phyloP scores from a whole-genome alignment of 2,888 invertebrate genomes.

The Limnephilus auricula region DNA sequence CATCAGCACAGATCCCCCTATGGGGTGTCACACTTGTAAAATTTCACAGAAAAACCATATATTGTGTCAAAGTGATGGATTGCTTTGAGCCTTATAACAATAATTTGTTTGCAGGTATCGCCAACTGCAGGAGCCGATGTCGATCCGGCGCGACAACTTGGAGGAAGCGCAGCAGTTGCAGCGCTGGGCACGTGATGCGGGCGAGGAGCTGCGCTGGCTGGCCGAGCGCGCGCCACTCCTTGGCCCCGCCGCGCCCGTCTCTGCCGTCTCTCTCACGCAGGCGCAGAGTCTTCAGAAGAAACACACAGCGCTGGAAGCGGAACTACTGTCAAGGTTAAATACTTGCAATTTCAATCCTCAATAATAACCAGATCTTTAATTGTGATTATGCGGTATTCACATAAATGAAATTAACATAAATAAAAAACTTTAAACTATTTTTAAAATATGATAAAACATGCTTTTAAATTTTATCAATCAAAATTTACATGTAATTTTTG shows the following conservation, averaged over 20 bases:
- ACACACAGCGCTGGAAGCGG: conserved; percentile 93
- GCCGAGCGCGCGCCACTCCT: conserved; percentile 85
- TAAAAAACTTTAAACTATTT: too few relatives aligned
- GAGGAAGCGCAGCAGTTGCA: conserved; percentile 93
- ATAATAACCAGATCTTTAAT: too few relatives aligned
- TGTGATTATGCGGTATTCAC: too few relatives aligned
- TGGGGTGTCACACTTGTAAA: too few relatives aligned
- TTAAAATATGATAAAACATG: too few relatives aligned
- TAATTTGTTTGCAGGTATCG: conserved; percentile 78
- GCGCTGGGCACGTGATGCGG: conserved; percentile 93
- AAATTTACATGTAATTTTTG: too few relatives aligned
- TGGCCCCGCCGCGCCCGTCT: conserved; percentile 68
- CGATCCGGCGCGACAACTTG: conserved; percentile 93
- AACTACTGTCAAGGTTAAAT: conserved; percentile 84
- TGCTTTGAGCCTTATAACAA: too few relatives aligned
- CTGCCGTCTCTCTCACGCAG: conserved; percentile 83
- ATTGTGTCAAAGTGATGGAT: too few relatives aligned
- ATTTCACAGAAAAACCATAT: too few relatives aligned
- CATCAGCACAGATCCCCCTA: too few relatives aligned
- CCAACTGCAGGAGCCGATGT: conserved; percentile 92
- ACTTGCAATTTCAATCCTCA: neutral
- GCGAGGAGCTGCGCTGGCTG: conserved; percentile 96
- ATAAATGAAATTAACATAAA: too few relatives aligned
- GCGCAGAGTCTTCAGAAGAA: conserved; percentile 96
- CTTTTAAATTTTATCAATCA: too few relatives aligned